Conservation (phyloP, 1,140 invertebrate genomes). For the Drosophila eugracilis region DNA sequence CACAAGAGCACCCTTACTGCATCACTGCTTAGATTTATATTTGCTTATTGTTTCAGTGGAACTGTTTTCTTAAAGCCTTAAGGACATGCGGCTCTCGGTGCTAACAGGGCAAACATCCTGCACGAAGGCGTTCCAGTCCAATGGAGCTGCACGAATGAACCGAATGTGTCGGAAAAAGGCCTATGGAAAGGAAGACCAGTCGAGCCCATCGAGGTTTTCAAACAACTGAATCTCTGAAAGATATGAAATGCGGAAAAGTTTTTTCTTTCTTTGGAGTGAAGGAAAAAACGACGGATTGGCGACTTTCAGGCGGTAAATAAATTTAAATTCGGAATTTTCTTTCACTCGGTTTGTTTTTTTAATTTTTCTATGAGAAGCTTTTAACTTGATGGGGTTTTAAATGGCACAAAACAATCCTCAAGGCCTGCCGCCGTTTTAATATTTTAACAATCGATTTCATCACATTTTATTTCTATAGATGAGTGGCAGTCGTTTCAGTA, state of each 20-base stretch:
- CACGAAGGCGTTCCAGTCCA: slow-evolving; percentile 9
- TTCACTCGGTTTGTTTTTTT: slow-evolving; percentile 14
- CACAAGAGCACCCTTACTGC: too few species aligned
- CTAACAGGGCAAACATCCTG: background rate
- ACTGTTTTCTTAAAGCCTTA: slow-evolving; percentile 30
- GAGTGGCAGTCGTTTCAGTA: slow-evolving; percentile 1
- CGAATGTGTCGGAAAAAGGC: slow-evolving; percentile 41
- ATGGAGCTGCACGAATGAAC: slow-evolving; percentile 37
- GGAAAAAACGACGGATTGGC: slow-evolving; percentile 22
- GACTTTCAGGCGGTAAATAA: too few species aligned
- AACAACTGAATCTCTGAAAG: background rate
- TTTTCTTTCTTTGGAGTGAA: slow-evolving; percentile 4
- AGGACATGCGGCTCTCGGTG: background rate
- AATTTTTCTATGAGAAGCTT: slow-evolving; percentile 38
- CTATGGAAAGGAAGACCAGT: slow-evolving; percentile 14
- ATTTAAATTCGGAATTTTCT: slow-evolving; percentile 13
- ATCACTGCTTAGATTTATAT: too few species aligned
- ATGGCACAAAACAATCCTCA: slow-evolving; percentile 16
- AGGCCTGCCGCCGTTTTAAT: slow-evolving; percentile 25
- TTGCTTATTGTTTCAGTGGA: background rate
- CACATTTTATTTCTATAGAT: slow-evolving; percentile 1
- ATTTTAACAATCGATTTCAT: slow-evolving; percentile 25
- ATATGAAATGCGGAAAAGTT: background rate
- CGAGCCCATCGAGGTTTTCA: slow-evolving; percentile 18
- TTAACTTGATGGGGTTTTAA: slow-evolving; percentile 60